phyloP scores from a whole-genome alignment of 2,888 invertebrate species.

The Allacma fusca region DNA sequence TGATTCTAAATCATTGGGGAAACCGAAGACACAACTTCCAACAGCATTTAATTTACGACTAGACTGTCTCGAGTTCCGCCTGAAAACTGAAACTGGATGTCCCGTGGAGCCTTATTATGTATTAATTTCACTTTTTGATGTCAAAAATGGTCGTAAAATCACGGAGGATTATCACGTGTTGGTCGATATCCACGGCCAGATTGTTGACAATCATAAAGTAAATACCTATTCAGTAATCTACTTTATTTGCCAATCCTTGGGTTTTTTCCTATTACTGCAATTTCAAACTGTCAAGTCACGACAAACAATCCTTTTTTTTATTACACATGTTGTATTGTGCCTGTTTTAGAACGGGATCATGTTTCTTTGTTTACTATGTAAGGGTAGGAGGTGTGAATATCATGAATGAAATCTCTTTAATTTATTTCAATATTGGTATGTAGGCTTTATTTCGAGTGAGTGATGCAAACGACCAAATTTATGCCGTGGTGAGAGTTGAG shows the following conservation, averaged over 20 bases:
- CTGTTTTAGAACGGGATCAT: not conserved
- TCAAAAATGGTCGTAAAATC: conserved; percentile 83
- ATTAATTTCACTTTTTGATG: conserved; percentile 88
- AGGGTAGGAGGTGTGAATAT: conserved; percentile 26
- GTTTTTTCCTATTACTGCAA: no score
- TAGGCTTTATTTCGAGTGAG: conserved; percentile 89
- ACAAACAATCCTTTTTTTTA: not conserved
- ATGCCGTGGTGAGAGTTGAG: conserved; percentile 89
- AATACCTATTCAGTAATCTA: conserved; percentile 10
- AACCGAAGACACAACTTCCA: conserved; percentile 35
- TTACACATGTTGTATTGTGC: conserved; percentile 16
- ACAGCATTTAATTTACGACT: conserved; percentile 51
- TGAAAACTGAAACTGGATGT: conserved; percentile 57
- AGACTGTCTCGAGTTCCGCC: conserved; percentile 58
- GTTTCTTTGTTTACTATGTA: not conserved
- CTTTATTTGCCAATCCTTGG: not conserved
- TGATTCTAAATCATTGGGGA: conserved; percentile 39
- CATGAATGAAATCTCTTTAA: conserved; percentile 21
- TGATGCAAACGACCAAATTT: conserved; percentile 89
- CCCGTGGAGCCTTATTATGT: conserved; percentile 93
- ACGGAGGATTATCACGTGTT: conserved; percentile 90
- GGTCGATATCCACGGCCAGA: conserved; percentile 55
- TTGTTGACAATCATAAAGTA: conserved; percentile 59
- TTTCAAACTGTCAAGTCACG: not conserved
- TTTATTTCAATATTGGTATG: conserved; percentile 23